Percentiles rank a stretch among this genome's conserved stretches.
These are phyloP conservation scores for Strigamia transsilvanica DNA, from an alignment of 2,888 invertebrate genomes.

Conservation along the genomic window DNA sequence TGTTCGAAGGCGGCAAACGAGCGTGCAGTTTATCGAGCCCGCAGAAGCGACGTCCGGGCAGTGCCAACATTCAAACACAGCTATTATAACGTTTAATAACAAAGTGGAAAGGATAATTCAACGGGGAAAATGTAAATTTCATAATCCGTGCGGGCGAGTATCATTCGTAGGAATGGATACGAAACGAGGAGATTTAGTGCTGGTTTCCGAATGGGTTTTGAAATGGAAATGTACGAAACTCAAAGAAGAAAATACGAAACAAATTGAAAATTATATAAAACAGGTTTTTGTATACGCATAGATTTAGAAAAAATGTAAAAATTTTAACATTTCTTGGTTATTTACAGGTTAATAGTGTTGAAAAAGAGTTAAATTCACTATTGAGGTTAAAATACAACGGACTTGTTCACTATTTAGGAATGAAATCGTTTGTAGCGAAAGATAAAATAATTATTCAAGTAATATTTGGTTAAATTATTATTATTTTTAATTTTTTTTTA, in stretches of 20 bases:
- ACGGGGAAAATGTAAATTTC: slow-evolving; percentile 80
- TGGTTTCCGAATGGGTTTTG: slow-evolving; percentile 77
- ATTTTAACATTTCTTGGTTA: not conserved
- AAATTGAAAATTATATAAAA: slow-evolving; percentile 61
- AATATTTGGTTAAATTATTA: slow-evolving; percentile 72
- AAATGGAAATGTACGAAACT: slow-evolving; percentile 61
- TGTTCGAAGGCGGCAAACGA: too few relatives aligned
- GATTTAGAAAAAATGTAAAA: too few relatives aligned
- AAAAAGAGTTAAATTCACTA: slow-evolving; percentile 80
- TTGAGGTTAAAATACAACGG: slow-evolving; percentile 76
- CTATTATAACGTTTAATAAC: slow-evolving; percentile 68
- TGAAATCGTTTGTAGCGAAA: slow-evolving; percentile 71
- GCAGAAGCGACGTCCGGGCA: slow-evolving; percentile 52
- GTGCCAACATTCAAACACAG: slow-evolving; percentile 70
- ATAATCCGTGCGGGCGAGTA: slow-evolving; percentile 76
- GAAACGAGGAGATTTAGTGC: slow-evolving; percentile 75
- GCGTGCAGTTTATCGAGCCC: too few relatives aligned
- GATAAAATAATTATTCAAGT: slow-evolving; percentile 74
- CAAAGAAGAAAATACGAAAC: slow-evolving; percentile 58
- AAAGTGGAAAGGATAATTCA: slow-evolving; percentile 72
- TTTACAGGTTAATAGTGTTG: slow-evolving; percentile 71
- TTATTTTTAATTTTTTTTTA: slow-evolving; percentile 44
- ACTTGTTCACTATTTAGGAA: slow-evolving; percentile 78
- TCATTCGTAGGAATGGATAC: slow-evolving; percentile 80
- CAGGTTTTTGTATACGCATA: slow-evolving; percentile 59